Evolutionary conservation across 2,888 invertebrate species (phyloP).

Genomic region (Chaitophorus viminalis): DNA sequence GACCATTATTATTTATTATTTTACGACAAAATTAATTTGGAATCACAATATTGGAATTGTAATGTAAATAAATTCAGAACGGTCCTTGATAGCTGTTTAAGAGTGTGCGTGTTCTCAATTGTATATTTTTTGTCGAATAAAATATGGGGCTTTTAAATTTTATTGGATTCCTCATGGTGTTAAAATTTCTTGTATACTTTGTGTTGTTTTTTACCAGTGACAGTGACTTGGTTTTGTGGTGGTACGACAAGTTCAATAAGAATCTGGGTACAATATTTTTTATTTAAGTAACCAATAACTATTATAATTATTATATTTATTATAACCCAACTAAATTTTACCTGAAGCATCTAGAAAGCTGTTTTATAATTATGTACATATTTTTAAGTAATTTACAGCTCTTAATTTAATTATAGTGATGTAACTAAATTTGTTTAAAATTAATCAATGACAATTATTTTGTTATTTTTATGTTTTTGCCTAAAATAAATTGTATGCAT

Average conservation of each 20-base stretch:
- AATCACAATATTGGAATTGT: too few species aligned
- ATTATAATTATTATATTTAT: neutral
- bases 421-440: neutral
- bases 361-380: neutral
- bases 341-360: neutral
- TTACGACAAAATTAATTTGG: too few species aligned
- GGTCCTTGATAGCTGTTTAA: neutral
- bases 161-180: slow-evolving; percentile 23
- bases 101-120: neutral
- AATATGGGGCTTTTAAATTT: slow-evolving; percentile 31
- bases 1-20: too few species aligned
- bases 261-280: slow-evolving; percentile 25
- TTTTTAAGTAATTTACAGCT: neutral
- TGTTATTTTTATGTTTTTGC: neutral
- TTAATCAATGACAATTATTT: neutral
- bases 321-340: neutral
- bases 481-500: neutral
- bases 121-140: neutral
- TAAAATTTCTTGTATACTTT: slow-evolving; percentile 41
- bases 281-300: too few species aligned
- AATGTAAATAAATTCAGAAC: too few species aligned
- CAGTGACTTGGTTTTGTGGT: slow-evolving; percentile 61
- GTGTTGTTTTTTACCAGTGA: slow-evolving; percentile 47
- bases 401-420: neutral
- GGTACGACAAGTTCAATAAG: slow-evolving; percentile 68